These are phyloP conservation scores for Chromobotia macracanthus DNA, from an alignment of 2,797 vertebrate species.

Conservation along the genomic window DNA sequence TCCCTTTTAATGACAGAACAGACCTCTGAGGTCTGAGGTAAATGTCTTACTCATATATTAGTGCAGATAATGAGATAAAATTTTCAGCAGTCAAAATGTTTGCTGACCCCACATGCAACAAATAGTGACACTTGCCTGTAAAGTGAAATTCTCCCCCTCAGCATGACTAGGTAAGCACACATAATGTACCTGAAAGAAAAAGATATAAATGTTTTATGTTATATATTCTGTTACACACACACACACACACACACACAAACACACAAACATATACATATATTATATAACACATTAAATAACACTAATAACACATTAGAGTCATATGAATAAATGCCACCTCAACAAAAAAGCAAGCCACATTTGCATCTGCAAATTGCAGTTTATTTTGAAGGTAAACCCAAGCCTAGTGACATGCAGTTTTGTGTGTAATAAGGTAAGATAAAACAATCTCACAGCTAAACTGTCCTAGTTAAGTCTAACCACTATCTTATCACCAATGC, in stretches of 20 bases:
- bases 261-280: too few relatives aligned
- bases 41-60: not conserved
- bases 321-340: not conserved
- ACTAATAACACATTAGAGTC: too few relatives aligned
- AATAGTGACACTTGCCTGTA: conserved; percentile 70
- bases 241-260: too few relatives aligned
- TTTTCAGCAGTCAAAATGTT: too few relatives aligned
- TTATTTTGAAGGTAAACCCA: not conserved
- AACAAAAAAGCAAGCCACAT: not conserved
- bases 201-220: not conserved
- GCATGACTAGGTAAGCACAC: conserved; percentile 77
- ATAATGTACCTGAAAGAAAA: conserved; percentile 76
- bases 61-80: not conserved
- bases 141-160: conserved; percentile 74
- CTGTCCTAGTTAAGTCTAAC: conserved; percentile 39
- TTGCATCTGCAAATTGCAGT: conserved; percentile 15
- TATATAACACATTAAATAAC: not conserved
- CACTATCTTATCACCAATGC: conserved; percentile 22
- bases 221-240: too few relatives aligned
- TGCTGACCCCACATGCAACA: too few relatives aligned
- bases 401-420: not conserved
- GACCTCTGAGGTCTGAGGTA: conserved; percentile 53
- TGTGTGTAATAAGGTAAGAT: conserved; percentile 22
- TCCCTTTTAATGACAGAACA: conserved; percentile 65
- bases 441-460: conserved; percentile 18